These are phyloP conservation scores for Riparia riparia DNA, from an alignment of 2,113 vertebrate genomes.

Conservation along the genomic window DNA sequence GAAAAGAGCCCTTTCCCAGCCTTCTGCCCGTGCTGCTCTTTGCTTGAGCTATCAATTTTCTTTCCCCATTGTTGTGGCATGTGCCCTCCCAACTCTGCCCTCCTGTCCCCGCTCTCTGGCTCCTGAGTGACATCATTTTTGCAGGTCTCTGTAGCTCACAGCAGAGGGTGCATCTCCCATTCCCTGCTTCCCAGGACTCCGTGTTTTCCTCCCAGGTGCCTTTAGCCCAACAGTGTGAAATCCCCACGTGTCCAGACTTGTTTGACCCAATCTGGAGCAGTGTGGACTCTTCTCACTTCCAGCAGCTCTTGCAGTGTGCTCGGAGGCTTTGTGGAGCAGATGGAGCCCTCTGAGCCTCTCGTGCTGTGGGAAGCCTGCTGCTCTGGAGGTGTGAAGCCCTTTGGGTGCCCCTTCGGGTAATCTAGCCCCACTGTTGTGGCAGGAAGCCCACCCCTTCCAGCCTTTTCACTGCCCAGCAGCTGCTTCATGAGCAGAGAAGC, in stretches of 20 bases:
- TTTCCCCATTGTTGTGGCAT: not conserved
- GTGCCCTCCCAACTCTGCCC: not conserved
- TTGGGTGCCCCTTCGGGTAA: not conserved
- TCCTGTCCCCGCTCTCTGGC: not conserved
- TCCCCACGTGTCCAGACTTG: not conserved
- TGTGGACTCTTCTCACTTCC: not conserved
- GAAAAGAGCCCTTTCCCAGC: not conserved
- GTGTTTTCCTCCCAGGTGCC: not conserved
- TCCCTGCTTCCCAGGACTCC: not conserved
- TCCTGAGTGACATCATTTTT: not conserved
- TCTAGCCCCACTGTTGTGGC: fast-evolving
- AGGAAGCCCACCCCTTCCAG: not conserved
- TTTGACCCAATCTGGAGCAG: not conserved
- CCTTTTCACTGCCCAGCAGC: not conserved
- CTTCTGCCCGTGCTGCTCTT: not conserved
- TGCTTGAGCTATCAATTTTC: not conserved
- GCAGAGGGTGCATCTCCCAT: not conserved
- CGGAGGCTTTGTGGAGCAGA: not conserved
- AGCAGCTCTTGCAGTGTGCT: not conserved
- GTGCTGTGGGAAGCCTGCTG: not conserved
- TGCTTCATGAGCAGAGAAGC: fast-evolving
- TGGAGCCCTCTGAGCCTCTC: not conserved
- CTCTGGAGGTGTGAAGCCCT: not conserved
- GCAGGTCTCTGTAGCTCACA: not conserved
- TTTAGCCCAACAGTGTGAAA: not conserved